A percentile compares a stretch with the other conserved stretches of the same genome.
phyloP scores from a whole-genome alignment of 92 coral and sea anemone species.

The Paramuricea clavata region DNA sequence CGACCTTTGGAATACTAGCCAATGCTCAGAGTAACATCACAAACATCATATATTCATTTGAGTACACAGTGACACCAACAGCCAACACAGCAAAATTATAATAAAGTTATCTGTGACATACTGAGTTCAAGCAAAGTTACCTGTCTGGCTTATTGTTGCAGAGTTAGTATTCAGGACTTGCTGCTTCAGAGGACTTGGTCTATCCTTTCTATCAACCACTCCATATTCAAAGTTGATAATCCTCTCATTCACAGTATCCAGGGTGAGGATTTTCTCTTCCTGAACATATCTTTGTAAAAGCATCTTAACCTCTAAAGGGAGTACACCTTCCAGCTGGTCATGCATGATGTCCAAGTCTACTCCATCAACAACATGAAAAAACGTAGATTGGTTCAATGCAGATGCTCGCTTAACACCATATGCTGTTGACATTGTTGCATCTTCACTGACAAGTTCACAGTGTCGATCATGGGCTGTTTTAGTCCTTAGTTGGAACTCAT shows the following conservation, averaged over 20 bases:
- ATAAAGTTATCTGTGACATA: not conserved
- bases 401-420: slow-evolving; percentile 72
- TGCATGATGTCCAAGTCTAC: slow-evolving; percentile 79
- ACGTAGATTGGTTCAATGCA: slow-evolving; percentile 64
- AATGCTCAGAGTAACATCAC: no score
- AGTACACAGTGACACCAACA: no score
- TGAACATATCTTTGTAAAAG: slow-evolving; percentile 49
- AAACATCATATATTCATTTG: no score
- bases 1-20: no score
- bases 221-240: slow-evolving; percentile 51
- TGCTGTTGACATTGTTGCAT: slow-evolving; percentile 44
- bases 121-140: slow-evolving; percentile 36
- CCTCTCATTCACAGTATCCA: slow-evolving; percentile 62
- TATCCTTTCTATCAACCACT: slow-evolving; percentile 49
- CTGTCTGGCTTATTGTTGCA: slow-evolving; percentile 62
- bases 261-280: slow-evolving; percentile 64
- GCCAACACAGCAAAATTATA: no score
- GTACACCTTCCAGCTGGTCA: slow-evolving; percentile 84
- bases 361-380: slow-evolving; percentile 74
- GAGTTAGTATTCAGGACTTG: slow-evolving; percentile 49
- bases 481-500: slow-evolving; percentile 63
- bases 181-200: slow-evolving; percentile 72
- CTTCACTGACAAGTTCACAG: slow-evolving; percentile 57
- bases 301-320: slow-evolving; percentile 71
- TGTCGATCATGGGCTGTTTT: slow-evolving; percentile 69